Conservation (phyloP, 2,888 invertebrate species). For the Antheraea yamamai region DNA sequence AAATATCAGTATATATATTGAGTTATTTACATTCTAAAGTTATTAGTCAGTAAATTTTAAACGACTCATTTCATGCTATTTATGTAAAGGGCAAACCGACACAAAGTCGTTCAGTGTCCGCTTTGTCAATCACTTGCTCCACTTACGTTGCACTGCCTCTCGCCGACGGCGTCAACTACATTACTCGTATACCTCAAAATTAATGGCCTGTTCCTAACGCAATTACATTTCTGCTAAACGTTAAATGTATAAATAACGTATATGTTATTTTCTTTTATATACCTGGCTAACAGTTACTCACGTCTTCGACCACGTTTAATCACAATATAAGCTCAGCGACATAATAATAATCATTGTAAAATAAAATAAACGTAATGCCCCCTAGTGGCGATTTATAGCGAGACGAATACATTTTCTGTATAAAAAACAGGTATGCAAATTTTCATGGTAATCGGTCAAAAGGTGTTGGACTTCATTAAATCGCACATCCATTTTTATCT, state of each 20-base stretch:
- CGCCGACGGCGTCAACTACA: background rate
- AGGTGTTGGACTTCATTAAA: no score
- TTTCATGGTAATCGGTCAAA: no score
- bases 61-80: slow-evolving; percentile 5
- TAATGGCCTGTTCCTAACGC: background rate
- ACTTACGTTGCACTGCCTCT: slow-evolving; percentile 4
- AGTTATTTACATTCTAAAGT: background rate
- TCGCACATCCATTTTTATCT: background rate
- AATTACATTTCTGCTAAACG: background rate
- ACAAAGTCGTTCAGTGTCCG: slow-evolving; percentile 10
- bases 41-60: background rate
- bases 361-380: no score
- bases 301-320: no score
- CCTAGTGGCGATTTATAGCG: no score
- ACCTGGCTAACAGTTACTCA: no score
- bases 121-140: slow-evolving; percentile 12
- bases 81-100: slow-evolving; percentile 4
- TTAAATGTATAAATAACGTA: background rate
- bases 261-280: no score
- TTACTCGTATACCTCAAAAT: slow-evolving; percentile 7
- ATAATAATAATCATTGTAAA: no score
- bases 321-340: no score
- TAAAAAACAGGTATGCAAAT: no score
- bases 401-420: no score
- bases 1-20: background rate